Conservation (phyloP, 1,140 invertebrate species). For the Drosophila pseudoobscura region DNA sequence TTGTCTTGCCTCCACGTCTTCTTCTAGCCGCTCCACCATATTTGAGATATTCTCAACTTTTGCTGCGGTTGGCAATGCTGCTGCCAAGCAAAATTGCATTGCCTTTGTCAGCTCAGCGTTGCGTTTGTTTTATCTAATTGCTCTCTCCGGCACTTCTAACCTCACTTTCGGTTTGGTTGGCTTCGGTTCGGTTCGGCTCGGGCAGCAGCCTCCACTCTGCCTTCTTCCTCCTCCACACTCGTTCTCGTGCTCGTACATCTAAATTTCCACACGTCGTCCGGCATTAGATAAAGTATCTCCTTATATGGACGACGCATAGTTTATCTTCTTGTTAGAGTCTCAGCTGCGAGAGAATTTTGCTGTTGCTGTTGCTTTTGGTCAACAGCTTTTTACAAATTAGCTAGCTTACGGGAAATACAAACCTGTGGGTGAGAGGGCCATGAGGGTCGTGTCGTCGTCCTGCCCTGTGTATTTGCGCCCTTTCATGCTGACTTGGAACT, state of each 20-base stretch:
- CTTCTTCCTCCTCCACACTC: background rate
- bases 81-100: slow-evolving; percentile 73
- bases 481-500: slow-evolving; percentile 79
- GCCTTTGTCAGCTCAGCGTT: slow-evolving; percentile 80
- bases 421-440: slow-evolving; percentile 43
- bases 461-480: slow-evolving; percentile 54
- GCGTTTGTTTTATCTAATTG: slow-evolving; percentile 82
- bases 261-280: slow-evolving; percentile 64
- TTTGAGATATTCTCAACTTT: slow-evolving; percentile 71
- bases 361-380: slow-evolving; percentile 55
- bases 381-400: slow-evolving; percentile 82
- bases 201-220: no score
- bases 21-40: slow-evolving; percentile 50
- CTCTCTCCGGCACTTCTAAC: slow-evolving; percentile 22
- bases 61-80: slow-evolving; percentile 58
- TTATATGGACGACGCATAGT: slow-evolving; percentile 66
- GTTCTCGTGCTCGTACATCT: slow-evolving; percentile 27
- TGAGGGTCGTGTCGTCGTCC: slow-evolving; percentile 9
- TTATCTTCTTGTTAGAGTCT: slow-evolving; percentile 72
- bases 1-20: background rate
- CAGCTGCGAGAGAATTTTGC: slow-evolving; percentile 50
- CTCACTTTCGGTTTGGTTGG: background rate
- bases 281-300: slow-evolving; percentile 75
- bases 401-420: slow-evolving; percentile 76
- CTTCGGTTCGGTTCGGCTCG: no score